Conservation (phyloP, 2,888 invertebrate species). For the Nematopogon swammerdamellus region DNA sequence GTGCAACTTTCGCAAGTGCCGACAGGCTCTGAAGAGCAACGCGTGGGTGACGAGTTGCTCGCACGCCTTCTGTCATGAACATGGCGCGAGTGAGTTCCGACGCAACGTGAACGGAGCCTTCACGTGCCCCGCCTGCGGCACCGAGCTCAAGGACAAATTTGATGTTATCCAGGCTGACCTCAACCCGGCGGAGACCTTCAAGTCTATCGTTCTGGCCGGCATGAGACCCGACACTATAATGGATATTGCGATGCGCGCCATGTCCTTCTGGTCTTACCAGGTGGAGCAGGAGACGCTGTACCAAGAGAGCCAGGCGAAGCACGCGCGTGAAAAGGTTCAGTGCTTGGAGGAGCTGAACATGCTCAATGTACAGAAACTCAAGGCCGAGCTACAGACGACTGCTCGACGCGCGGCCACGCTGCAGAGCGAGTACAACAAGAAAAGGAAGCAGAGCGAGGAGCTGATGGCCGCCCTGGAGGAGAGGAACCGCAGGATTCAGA, state of each 20-base stretch:
- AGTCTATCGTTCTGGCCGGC: constrained; percentile 50
- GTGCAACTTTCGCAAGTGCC: constrained; percentile 52
- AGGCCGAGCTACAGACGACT: constrained; percentile 43
- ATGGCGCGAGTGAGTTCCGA: constrained; percentile 47
- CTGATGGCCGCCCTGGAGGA: constrained; percentile 39
- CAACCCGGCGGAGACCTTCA: constrained; percentile 47
- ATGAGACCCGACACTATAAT: constrained; percentile 51
- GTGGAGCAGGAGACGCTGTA: constrained; percentile 49
- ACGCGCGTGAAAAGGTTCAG: constrained; percentile 40
- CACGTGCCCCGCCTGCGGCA: constrained; percentile 49
- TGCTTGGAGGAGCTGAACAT: constrained; percentile 44
- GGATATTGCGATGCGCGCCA: constrained; percentile 54
- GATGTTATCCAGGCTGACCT: constrained; percentile 52
- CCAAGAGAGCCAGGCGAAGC: constrained; percentile 45
- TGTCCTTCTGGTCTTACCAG: constrained; percentile 55
- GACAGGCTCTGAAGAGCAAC: constrained; percentile 39
- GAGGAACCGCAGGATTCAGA: constrained; percentile 42
- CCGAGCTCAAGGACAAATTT: constrained; percentile 45
- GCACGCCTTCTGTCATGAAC: constrained; percentile 53
- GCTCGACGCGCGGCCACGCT: constrained; percentile 41
- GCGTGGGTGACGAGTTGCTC: constrained; percentile 56
- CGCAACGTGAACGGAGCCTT: constrained; percentile 39
- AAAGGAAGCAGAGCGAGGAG: constrained; percentile 43
- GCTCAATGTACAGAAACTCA: constrained; percentile 40
- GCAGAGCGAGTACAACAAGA: constrained; percentile 40